Evolutionary conservation across 2,113 vertebrate genomes (phyloP).

Genomic region (Scytalopus superciliaris): DNA sequence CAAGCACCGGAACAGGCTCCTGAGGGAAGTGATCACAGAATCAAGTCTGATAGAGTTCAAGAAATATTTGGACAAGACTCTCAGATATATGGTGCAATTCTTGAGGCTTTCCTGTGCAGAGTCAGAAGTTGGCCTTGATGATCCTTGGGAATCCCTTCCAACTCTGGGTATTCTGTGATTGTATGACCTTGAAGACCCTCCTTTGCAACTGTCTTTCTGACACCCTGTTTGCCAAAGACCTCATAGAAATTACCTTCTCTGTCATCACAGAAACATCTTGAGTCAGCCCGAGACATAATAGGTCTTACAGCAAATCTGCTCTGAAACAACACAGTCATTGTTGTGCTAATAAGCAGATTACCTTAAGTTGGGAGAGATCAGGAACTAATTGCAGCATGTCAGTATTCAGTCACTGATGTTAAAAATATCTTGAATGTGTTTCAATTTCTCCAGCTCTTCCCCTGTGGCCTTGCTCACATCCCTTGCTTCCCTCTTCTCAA

Average conservation of each 20-base stretch:
- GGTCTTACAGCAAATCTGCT: background rate
- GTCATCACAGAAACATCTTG: background rate
- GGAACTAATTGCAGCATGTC: background rate
- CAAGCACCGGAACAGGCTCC: background rate
- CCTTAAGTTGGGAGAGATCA: background rate
- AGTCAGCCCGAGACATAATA: background rate
- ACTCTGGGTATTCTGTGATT: background rate
- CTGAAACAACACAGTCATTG: background rate
- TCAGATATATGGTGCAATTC: rapidly evolving
- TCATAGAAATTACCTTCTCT: background rate
- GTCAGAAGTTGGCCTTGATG: background rate
- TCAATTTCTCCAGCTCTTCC: background rate
- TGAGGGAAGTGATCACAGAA: background rate
- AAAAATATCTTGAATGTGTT: background rate
- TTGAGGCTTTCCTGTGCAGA: background rate
- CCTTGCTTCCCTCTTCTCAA: background rate
- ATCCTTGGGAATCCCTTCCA: background rate
- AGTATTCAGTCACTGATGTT: background rate
- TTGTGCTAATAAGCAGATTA: background rate
- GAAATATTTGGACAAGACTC: background rate
- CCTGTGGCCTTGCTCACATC: background rate
- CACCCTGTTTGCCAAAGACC: background rate
- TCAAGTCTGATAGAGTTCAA: background rate
- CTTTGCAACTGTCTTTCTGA: background rate
- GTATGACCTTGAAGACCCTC: background rate